Evolutionary conservation across 1,140 invertebrate genomes (phyloP).

Genomic region (Platorchestia sp.): DNA sequence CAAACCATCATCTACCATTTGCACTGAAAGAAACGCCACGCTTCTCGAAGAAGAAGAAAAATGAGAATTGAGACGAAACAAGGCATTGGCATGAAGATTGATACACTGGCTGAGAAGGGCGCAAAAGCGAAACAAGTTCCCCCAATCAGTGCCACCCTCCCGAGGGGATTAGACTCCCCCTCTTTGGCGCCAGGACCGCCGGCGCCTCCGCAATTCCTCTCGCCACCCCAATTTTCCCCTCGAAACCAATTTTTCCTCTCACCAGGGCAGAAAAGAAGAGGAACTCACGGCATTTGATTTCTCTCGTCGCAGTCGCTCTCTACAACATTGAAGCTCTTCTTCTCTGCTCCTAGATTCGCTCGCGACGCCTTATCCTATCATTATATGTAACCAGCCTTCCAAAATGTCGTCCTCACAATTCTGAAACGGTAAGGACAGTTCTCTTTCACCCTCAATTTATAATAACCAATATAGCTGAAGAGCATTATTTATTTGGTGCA

Average conservation of each 20-base stretch:
- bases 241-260: background rate
- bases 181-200: background rate
- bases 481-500: too few relatives aligned
- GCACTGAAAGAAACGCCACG: background rate
- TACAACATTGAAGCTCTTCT: background rate
- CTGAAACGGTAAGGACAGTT: background rate
- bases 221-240: background rate
- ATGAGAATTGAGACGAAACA: background rate
- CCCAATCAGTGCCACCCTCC: background rate
- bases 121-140: background rate
- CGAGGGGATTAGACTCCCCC: background rate
- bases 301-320: background rate
- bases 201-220: background rate
- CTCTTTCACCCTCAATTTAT: background rate
- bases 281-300: background rate
- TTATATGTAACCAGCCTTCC: background rate
- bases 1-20: background rate
- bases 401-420: background rate
- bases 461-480: too few relatives aligned
- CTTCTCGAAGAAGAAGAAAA: background rate
- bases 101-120: background rate
- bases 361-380: background rate
- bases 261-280: background rate
- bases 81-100: background rate
- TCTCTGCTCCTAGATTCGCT: background rate